phyloP scores from a whole-genome alignment of 2,113 vertebrate species.

The Kryptolebias marmoratus region DNA sequence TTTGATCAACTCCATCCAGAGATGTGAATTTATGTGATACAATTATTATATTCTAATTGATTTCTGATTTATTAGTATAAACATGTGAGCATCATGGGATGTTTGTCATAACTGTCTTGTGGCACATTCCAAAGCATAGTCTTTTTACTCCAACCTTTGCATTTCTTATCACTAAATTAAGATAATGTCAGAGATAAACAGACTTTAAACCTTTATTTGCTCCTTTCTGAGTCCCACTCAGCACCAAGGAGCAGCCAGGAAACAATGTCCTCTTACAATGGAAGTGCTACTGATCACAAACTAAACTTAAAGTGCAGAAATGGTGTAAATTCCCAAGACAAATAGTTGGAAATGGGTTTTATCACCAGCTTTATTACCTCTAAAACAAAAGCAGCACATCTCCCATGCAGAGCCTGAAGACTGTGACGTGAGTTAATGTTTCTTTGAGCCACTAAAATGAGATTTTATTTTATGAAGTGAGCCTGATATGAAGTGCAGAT shows the following conservation, averaged over 20 bases:
- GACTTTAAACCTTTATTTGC: conserved; percentile 49
- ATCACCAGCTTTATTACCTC: conserved; percentile 13
- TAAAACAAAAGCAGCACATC: conserved; percentile 12
- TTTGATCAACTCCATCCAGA: no score
- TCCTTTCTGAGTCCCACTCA: not conserved
- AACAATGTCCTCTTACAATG: not conserved
- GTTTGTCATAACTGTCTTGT: no score
- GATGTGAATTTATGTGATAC: no score
- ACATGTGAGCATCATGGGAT: no score
- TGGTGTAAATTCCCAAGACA: conserved; percentile 7
- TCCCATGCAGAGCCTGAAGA: no score
- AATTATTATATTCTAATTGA: no score
- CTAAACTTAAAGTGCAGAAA: conserved; percentile 18
- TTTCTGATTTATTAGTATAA: no score
- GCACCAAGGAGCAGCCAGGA: conserved; percentile 10
- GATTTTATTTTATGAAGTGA: no score
- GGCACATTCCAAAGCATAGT: no score
- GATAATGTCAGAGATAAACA: conserved; percentile 39
- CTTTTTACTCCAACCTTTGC: not conserved
- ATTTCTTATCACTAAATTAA: conserved; percentile 40
- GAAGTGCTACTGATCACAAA: not conserved
- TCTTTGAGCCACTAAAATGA: no score
- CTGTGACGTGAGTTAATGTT: no score
- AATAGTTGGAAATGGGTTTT: conserved; percentile 31
- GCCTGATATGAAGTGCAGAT: not conserved